A percentile compares a stretch with the other conserved stretches of the same genome.
These are phyloP conservation scores for Diorhabda elongata DNA, from an alignment of 1,140 invertebrate genomes.

Conservation along the genomic window DNA sequence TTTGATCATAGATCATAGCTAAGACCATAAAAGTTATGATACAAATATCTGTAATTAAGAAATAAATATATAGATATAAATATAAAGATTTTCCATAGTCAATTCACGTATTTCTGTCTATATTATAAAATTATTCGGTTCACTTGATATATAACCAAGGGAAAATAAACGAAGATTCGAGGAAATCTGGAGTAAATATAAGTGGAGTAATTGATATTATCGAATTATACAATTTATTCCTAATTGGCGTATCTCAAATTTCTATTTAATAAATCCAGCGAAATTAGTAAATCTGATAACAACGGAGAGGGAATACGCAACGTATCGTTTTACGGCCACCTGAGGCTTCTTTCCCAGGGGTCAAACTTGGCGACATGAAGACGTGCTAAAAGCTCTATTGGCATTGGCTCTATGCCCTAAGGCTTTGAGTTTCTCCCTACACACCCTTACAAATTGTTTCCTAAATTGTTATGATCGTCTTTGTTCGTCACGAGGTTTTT, in stretches of 20 bases:
- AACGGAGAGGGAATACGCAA: constrained; percentile 10
- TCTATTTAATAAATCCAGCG: constrained; percentile 10
- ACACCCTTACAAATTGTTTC: constrained; percentile 16
- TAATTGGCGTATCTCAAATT: constrained; percentile 6
- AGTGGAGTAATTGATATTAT: background rate
- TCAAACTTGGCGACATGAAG: constrained; percentile 19
- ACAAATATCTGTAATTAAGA: no score
- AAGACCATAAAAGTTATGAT: no score
- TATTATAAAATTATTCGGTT: no score
- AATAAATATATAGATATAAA: no score
- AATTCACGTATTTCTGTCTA: no score
- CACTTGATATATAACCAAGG: no score
- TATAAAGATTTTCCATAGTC: no score
- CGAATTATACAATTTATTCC: background rate
- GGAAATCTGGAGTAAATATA: no score
- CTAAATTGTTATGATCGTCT: constrained; percentile 18
- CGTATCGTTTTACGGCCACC: constrained; percentile 13
- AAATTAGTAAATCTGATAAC: constrained; percentile 14
- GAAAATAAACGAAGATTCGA: no score
- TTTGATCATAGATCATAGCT: no score
- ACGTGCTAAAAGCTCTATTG: constrained; percentile 11
- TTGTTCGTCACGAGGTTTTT: constrained; percentile 12
- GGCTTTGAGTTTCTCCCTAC: constrained; percentile 5
- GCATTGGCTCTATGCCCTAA: constrained; percentile 8
- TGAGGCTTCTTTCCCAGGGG: constrained; percentile 19